Evolutionary conservation across 2,888 invertebrate species (phyloP).

Genomic region (Acanthosepion esculentum): DNA sequence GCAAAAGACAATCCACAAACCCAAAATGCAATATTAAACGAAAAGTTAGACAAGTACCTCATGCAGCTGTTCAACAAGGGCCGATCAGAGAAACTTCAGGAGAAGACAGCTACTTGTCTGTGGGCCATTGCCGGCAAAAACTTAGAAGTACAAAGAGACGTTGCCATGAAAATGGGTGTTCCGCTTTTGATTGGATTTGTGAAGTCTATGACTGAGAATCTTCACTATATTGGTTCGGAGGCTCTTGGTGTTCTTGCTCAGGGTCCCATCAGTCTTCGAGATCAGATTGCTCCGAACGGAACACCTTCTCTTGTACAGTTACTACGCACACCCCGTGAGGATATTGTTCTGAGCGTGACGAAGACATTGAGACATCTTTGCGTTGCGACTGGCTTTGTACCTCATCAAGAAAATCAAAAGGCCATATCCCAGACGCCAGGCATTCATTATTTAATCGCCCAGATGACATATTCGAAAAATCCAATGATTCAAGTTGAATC

Average conservation of each 20-base stretch:
- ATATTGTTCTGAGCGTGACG: conserved; percentile 72
- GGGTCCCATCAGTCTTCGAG: conserved; percentile 70
- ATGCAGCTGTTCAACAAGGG: conserved; percentile 70
- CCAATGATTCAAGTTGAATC: conserved; percentile 73
- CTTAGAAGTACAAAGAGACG: conserved; percentile 67
- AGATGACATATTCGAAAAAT: conserved; percentile 72
- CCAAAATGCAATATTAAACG: conserved; percentile 66
- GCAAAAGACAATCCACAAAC: conserved; percentile 69
- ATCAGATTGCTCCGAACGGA: conserved; percentile 71
- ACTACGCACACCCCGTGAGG: conserved; percentile 69
- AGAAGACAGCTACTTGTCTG: conserved; percentile 71
- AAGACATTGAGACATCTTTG: conserved; percentile 70
- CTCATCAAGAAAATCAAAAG: conserved; percentile 69
- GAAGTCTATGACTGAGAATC: conserved; percentile 68
- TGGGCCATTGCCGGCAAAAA: conserved; percentile 73
- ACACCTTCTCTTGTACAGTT: conserved; percentile 70
- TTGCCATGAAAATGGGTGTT: conserved; percentile 72
- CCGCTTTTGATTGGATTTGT: conserved; percentile 72
- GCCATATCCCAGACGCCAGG: conserved; percentile 70
- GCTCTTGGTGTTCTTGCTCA: conserved; percentile 72
- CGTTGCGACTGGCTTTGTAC: conserved; percentile 72
- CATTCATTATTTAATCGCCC: conserved; percentile 70
- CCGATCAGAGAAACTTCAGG: conserved; percentile 62
- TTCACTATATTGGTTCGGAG: conserved; percentile 74
- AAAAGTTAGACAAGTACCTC: conserved; percentile 69